phyloP scores from a whole-genome alignment of 2,797 vertebrate genomes.

The Amblyraja radiata region DNA sequence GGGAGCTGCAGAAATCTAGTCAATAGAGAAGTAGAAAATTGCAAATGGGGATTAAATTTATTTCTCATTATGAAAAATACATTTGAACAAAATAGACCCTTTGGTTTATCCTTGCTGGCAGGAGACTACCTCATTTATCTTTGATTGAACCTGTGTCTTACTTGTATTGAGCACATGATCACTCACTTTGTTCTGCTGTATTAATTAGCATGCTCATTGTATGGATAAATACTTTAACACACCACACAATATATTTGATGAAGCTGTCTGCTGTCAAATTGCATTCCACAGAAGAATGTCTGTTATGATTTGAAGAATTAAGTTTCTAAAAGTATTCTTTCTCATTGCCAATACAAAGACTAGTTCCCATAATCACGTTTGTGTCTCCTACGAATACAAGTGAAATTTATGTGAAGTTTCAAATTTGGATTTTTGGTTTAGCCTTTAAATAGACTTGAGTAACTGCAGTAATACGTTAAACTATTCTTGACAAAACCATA shows the following conservation, averaged over 20 bases:
- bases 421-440: not conserved
- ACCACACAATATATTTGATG: not conserved
- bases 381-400: not conserved
- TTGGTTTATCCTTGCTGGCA: not conserved
- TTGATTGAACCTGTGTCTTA: not conserved
- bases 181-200: not conserved
- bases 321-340: not conserved
- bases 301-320: not conserved
- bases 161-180: not conserved
- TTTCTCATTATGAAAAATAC: not conserved
- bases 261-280: not conserved
- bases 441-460: not conserved
- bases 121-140: not conserved
- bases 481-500: not conserved
- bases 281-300: not conserved
- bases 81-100: not conserved
- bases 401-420: not conserved
- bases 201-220: conserved; percentile 6
- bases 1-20: not conserved
- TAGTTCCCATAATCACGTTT: not conserved
- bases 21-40: not conserved
- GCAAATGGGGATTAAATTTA: not conserved
- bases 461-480: not conserved
- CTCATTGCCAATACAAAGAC: not conserved
- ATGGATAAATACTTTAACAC: not conserved